Base-by-base conservation (phyloP, 2,113 vertebrate genomes). In the Xiphophorus hellerii region DNA sequence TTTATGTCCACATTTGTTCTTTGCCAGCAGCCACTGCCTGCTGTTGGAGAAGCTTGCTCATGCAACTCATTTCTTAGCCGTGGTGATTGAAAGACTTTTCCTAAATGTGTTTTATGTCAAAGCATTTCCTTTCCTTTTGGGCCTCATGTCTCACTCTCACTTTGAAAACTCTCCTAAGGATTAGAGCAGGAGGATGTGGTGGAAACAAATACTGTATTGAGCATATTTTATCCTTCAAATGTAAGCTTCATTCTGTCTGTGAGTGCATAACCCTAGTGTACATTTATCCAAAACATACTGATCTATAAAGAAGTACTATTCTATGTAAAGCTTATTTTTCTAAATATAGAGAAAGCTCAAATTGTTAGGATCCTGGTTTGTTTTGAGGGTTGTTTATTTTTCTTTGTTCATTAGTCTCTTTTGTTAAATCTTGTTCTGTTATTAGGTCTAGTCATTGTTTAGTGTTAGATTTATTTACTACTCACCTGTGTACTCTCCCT, bases 21-120 rank as follows among this genome's bases (percentile, higher is more conserved):
- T 61, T 69, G 71, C 68, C 85, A 88, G 68, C 84, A 87, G 79
- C 75, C 73, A 15, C 78, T 76, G 82, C 78, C 66, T 73, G 73
- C 71, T 65, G 74, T 76, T 80, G 78, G 61, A 70, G 66, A 70
- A 61, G 65, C 69, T 82, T 72, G 68, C 69, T 79, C 74, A 71
- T 48, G 64, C 48, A 82, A 30, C 65, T 71, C 44, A 77, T 72
- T 68, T 69, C 76, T 78, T 69, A 61, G 42, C 71, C 63, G 68
- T 83, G 86, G 74, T 90, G 89, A 91, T 73, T 80, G 88, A 88
- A 84, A 61, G 31, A 71, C 60, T 74, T 78, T 69, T 71, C 65
- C 64, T 77, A 89, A 88, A 90, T 89, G 87, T 90, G 89, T 76
- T 92, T 71, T 87, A 86, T 88, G 87, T 91, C 87, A 86, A 89